Evolutionary conservation across 2,888 invertebrate genomes (phyloP), one percentile per base, ranked within the genome.

Genomic region (Drosophila kuntzei): DNA sequence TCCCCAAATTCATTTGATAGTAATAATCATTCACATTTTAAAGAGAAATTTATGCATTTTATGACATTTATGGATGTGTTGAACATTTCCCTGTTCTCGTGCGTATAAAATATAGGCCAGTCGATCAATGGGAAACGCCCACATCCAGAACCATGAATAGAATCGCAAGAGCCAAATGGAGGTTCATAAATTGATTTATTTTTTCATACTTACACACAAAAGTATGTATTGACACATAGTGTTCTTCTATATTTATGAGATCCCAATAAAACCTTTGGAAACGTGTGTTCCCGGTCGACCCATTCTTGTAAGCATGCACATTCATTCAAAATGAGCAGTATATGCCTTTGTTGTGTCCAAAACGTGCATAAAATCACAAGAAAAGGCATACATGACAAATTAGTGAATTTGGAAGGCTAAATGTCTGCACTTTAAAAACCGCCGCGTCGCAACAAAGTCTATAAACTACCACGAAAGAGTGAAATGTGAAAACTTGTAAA

Each of bases 61-160:
- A 66, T 69, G 80, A 83, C 83, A 72, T 78, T 80, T 76, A 83
- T 80, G 66, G 67, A 83, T 79, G 82, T 74, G 65, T 62, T 64
- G 65, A 71, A 65, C 59, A 80, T 74, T 71, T 77, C 18, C 47
- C 47, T 37, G 71, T 57, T 77, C 62, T 63, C 74, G 50, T 57
- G 37, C 44, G 46, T 66, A 74, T 80, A 76, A 79, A 71, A 79
- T 79, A 71, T 82, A 67, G 50, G 71, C 60, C 57, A 57, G 57
- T 50, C 66, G 65, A 76, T 79, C 71, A 66, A 68, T 79, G 37
- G 57, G 50, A 18, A 41, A 18, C 44, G 22, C 67, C 79, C 62
- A 79, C 67, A 60, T 32, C 37, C 39, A 55, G 22, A 39, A 37
- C 34, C 22, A 51, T 59, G 58, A 61, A 36, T 61, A 41, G 53